These are phyloP conservation scores for Lacanobia oleracea DNA, from an alignment of 2,888 invertebrate genomes.

Conservation along the genomic window DNA sequence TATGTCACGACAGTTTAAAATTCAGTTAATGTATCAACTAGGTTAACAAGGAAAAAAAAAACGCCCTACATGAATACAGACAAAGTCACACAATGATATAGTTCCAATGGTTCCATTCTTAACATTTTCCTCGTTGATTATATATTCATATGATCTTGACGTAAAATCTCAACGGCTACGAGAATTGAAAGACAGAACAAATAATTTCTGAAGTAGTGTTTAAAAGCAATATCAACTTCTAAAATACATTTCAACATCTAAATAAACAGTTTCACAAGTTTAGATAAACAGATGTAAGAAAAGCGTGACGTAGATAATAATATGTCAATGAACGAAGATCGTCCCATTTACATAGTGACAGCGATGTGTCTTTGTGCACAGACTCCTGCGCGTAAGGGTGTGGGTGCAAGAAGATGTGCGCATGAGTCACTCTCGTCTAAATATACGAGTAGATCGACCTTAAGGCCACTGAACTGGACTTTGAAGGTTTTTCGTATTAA, in stretches of 20 bases:
- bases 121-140: constrained; percentile 49
- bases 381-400: constrained; percentile 3
- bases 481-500: constrained; percentile 1
- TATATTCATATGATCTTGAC: constrained; percentile 30
- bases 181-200: constrained; percentile 19
- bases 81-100: constrained; percentile 22
- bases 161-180: constrained; percentile 11
- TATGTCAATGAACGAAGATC: constrained; percentile 48
- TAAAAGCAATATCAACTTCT: constrained; percentile 23
- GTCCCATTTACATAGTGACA: constrained; percentile 42
- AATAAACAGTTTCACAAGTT: constrained; percentile 48
- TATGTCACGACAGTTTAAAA: not conserved
- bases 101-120: constrained; percentile 35
- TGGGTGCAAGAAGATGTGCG: constrained; percentile 24
- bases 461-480: constrained; percentile 60
- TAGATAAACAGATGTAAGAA: constrained; percentile 32
- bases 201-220: constrained; percentile 4
- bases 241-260: constrained; percentile 35
- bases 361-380: constrained; percentile 41
- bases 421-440: constrained; percentile 33
- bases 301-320: constrained; percentile 33
- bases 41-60: constrained; percentile 12
- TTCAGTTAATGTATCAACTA: constrained; percentile 3
- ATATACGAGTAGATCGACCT: constrained; percentile 38
- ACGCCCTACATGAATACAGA: constrained; percentile 26